Evolutionary conservation across 2,888 invertebrate genomes (phyloP).

Genomic region (Drosophila maculinotata): DNA sequence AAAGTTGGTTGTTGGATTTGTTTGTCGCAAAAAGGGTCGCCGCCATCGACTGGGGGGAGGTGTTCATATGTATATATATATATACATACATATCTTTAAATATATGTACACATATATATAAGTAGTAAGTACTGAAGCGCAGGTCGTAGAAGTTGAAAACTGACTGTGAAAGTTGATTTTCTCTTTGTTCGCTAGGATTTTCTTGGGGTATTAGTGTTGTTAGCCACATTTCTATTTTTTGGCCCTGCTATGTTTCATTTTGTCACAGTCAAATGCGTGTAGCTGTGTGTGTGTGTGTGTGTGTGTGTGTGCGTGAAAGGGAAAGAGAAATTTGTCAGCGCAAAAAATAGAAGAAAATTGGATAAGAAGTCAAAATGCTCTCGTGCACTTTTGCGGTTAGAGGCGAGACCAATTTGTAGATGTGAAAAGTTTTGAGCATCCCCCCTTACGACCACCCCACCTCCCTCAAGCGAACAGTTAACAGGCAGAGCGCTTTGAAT

Average conservation of each 20-base stretch:
- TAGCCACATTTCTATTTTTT: conserved; percentile 60
- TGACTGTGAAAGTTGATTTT: conserved; percentile 66
- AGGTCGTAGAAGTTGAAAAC: conserved; percentile 55
- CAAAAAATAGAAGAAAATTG: conserved; percentile 1
- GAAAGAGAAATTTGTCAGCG: neutral
- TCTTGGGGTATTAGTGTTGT: conserved; percentile 71
- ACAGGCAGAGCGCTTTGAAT: conserved; percentile 47
- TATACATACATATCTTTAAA: neutral
- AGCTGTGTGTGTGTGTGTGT: neutral
- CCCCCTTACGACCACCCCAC: neutral
- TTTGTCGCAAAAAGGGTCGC: conserved; percentile 74
- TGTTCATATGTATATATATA: neutral
- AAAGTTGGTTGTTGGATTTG: conserved; percentile 77
- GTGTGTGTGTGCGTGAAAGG: conserved; percentile 9
- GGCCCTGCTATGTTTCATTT: conserved; percentile 68
- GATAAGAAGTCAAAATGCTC: conserved; percentile 44
- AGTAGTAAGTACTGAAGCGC: conserved; percentile 7
- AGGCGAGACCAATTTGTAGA: conserved; percentile 80
- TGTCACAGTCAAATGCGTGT: conserved; percentile 17
- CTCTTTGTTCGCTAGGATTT: conserved; percentile 67
- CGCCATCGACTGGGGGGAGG: neutral
- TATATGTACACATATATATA: conserved; percentile 10
- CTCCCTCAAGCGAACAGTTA: conserved; percentile 33
- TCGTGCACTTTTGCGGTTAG: conserved; percentile 65
- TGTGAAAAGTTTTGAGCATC: conserved; percentile 66